These are phyloP conservation scores for Pristis pectinata DNA, from an alignment of 2,797 vertebrate genomes.

Conservation along the genomic window DNA sequence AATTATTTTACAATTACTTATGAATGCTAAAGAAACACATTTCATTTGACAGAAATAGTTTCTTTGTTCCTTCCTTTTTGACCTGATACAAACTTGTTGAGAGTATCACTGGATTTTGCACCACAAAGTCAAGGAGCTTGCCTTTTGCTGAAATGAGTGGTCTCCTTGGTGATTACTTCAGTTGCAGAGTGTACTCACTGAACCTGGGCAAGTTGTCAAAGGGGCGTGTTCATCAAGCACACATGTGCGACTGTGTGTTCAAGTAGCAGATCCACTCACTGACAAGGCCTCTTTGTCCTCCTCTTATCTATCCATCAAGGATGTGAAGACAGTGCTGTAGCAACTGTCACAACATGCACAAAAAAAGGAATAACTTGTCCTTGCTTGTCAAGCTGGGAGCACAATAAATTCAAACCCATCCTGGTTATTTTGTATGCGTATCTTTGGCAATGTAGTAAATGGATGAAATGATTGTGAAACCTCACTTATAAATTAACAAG, in stretches of 20 bases:
- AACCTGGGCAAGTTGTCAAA: neutral
- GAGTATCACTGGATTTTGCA: neutral
- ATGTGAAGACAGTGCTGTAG: neutral
- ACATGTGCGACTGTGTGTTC: neutral
- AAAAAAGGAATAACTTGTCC: neutral
- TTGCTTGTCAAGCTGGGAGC: neutral
- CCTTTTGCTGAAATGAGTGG: neutral
- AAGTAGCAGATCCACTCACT: neutral
- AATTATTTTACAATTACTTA: neutral
- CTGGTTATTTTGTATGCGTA: neutral
- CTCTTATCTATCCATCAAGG: neutral
- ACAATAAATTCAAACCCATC: neutral
- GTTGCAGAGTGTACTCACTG: neutral
- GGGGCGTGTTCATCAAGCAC: neutral
- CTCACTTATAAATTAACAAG: neutral
- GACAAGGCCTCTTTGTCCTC: neutral
- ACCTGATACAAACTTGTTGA: neutral
- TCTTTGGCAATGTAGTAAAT: neutral
- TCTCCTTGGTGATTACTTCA: neutral
- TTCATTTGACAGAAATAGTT: neutral
- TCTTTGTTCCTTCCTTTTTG: neutral
- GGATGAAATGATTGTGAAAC: too few species aligned
- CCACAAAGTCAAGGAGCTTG: too few species aligned
- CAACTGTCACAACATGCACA: neutral
- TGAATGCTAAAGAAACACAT: neutral